A percentile compares a stretch with the other conserved stretches of the same genome.
Evolutionary conservation across 2,797 vertebrate species (phyloP).

Genomic region (Corythornis leucogaster): DNA sequence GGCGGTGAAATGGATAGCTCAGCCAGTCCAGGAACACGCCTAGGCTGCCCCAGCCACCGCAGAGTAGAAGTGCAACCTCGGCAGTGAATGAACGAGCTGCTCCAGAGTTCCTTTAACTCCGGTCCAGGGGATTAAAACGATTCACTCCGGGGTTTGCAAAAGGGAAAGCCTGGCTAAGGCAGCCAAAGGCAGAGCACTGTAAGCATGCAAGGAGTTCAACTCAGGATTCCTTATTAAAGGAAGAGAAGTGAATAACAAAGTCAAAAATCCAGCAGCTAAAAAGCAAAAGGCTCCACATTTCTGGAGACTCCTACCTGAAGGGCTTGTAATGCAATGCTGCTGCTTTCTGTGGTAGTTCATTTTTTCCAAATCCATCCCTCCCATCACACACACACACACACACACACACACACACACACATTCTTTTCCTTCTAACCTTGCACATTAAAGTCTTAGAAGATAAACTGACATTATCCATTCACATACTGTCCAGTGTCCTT

Average conservation of each 20-base stretch:
- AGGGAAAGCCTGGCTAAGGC: conserved; percentile 15
- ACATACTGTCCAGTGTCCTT: too few relatives aligned
- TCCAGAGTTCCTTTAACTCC: neutral
- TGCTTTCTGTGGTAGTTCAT: neutral
- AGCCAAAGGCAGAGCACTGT: conserved; percentile 17
- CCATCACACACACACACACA: too few relatives aligned
- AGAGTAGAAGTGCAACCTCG: neutral
- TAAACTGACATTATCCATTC: fast-evolving
- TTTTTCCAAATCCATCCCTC: neutral
- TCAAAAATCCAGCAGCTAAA: neutral
- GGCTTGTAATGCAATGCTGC: neutral
- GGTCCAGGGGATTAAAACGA: neutral
- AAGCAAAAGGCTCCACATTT: neutral
- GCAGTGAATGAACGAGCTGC: neutral
- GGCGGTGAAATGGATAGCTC: neutral
- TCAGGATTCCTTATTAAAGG: conserved; percentile 30
- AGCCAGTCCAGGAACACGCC: neutral
- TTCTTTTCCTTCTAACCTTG: neutral
- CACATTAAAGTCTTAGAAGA: neutral
- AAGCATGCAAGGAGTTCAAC: conserved; percentile 15
- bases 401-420: too few relatives aligned
- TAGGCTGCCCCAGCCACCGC: neutral
- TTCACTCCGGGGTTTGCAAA: conserved; percentile 14
- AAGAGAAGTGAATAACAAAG: neutral
- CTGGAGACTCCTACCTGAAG: neutral